Evolutionary conservation across 2,797 vertebrate genomes (phyloP), one percentile per base, ranked within the genome.

Genomic region (Scolopax rusticola): DNA sequence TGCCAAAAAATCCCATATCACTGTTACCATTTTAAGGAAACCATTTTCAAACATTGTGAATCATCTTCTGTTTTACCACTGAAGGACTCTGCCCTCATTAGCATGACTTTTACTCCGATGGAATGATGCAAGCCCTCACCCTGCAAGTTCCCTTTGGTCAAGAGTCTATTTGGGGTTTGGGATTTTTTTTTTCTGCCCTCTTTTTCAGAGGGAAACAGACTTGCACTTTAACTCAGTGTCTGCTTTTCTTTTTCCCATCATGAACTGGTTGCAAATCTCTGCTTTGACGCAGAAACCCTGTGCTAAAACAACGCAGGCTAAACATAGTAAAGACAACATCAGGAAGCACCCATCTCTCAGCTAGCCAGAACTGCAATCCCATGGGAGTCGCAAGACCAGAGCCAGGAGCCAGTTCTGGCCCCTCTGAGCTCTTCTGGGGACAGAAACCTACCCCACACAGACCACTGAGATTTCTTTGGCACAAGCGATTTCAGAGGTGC

Each of bases 161-260:
- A 45, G 25, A 61, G 15, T 38, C 57, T 80, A 47, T 45, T 73
- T 7, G 56, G 48, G 17, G 11, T 18, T 48, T 68, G 30, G 11
- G 24, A 0, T 0, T 12, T 82, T 36, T 59, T 25, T 59, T 28
- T 67, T 24, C 33, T 82, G 32, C 28, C 32, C 19, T 75, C 23
- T 76, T 12, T 78, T 84, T 87, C 83, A 77, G 30, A 27, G 75
- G 40, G 78, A 65, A 79, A 80, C 41, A 73, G 61, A 25, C 54
- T 68, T 50, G n/a, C 16, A 14, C 27, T 57, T 63, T 40, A 76
- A 30, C 27, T 68, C 20, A n/a, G 40, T 9, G 50, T 59, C 70
- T 91, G n/a, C 63, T 94, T 82, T 77, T 68, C 68, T 86, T 92
- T 90, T 90, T 73, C 81, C 61, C 51, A 40, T 36, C 28, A 38